A percentile compares a stretch with the other conserved stretches of the same genome.
phyloP scores from a whole-genome alignment of 1,140 invertebrate genomes.

The Drosophila pallidifrons region DNA sequence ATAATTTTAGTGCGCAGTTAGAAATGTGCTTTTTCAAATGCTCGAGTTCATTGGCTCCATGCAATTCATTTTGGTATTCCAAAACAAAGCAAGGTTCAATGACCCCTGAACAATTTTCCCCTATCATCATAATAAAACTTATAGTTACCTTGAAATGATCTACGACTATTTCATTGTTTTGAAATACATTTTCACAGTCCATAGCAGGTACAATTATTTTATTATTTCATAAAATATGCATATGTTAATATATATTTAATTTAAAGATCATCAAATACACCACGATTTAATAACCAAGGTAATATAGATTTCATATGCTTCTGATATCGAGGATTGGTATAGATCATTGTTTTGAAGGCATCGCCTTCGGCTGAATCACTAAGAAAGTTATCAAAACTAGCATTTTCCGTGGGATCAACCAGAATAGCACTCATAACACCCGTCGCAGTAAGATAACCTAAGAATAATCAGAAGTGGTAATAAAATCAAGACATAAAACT shows the following conservation, averaged over 20 bases:
- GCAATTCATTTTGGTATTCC: not conserved
- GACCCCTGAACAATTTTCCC: not conserved
- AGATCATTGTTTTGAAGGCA: slow-evolving; percentile 66
- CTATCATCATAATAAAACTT: not conserved
- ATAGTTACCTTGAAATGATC: not conserved
- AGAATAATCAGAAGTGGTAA: not conserved
- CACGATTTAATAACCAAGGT: slow-evolving; percentile 74
- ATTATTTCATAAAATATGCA: not conserved
- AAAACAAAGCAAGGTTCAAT: not conserved
- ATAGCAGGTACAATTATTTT: not conserved
- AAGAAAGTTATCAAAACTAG: slow-evolving; percentile 70
- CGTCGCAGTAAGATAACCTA: slow-evolving; percentile 59
- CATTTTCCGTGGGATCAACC: slow-evolving; percentile 66
- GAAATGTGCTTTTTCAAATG: not conserved
- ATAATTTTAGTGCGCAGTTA: not conserved
- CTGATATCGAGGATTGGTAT: slow-evolving; percentile 61
- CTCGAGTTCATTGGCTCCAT: not conserved
- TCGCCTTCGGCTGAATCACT: slow-evolving; percentile 49
- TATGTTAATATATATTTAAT: not conserved
- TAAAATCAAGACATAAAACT: not conserved
- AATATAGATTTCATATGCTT: slow-evolving; percentile 63
- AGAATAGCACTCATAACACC: slow-evolving; percentile 75
- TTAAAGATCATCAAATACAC: slow-evolving; percentile 28
- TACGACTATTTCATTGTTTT: slow-evolving; percentile 2
- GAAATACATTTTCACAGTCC: too few relatives aligned